Evolutionary conservation across 1,140 invertebrate species (phyloP).

Genomic region (Diachasmimorpha longicaudata): DNA sequence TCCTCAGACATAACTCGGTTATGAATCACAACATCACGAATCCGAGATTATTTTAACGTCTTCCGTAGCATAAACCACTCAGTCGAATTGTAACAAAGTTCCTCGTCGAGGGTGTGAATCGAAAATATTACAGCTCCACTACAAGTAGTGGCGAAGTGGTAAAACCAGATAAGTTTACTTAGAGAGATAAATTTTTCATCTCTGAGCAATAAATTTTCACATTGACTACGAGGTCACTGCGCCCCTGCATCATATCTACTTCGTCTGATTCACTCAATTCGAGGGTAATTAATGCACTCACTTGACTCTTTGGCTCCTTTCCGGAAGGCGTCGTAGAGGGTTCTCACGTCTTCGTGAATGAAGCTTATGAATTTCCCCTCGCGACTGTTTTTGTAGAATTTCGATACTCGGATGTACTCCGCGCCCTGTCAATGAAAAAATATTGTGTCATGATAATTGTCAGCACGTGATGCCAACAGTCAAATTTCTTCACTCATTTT

Average conservation of each 20-base stretch:
- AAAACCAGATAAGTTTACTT: no score
- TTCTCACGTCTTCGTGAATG: conserved; percentile 86
- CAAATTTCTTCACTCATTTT: no score
- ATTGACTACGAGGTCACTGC: not conserved
- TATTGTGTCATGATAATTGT: not conserved
- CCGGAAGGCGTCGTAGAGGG: conserved; percentile 90
- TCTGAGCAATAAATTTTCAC: no score
- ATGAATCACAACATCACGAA: not conserved
- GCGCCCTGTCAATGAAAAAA: conserved; percentile 72
- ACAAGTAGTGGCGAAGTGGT: no score
- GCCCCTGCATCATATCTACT: not conserved
- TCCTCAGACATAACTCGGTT: not conserved
- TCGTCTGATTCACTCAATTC: conserved; percentile 62
- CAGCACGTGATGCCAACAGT: no score
- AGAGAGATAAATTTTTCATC: no score
- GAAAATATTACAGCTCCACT: no score
- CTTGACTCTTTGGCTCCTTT: conserved; percentile 91
- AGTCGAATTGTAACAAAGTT: not conserved
- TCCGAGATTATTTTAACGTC: no score
- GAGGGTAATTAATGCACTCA: conserved; percentile 64
- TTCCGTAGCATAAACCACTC: not conserved
- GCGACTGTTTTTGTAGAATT: conserved; percentile 90
- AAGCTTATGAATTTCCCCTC: conserved; percentile 87
- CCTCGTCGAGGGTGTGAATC: not conserved
- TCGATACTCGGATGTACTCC: conserved; percentile 88